phyloP scores from a whole-genome alignment of 2,888 invertebrate species.

The Zaprionus bogoriensis region DNA sequence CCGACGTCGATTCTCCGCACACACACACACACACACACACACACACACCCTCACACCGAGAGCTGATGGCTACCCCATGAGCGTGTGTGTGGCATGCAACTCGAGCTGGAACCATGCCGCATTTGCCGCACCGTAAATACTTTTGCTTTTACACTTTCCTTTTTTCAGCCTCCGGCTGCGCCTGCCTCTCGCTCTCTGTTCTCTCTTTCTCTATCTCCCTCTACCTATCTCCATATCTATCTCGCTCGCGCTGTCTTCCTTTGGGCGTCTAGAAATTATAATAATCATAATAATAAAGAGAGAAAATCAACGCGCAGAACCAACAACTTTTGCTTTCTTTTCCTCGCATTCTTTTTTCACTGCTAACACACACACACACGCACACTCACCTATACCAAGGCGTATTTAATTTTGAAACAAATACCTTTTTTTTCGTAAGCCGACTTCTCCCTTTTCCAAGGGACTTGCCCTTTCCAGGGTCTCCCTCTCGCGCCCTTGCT shows the following conservation, averaged over 20 bases:
- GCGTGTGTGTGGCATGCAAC: slow-evolving; percentile 31
- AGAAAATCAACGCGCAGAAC: slow-evolving; percentile 51
- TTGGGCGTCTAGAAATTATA: slow-evolving; percentile 26
- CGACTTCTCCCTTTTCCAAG: neutral
- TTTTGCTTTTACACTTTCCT: slow-evolving; percentile 78
- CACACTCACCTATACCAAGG: slow-evolving; percentile 15
- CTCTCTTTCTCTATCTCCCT: neutral
- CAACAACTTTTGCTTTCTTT: slow-evolving; percentile 75
- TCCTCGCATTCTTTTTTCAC: slow-evolving; percentile 32
- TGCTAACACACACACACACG: slow-evolving; percentile 18
- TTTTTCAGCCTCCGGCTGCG: slow-evolving; percentile 34
- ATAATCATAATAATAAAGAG: slow-evolving; percentile 55
- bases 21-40: slow-evolving; percentile 28
- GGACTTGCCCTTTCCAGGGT: slow-evolving; percentile 10
- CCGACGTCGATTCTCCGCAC: slow-evolving; percentile 66
- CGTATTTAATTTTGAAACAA: slow-evolving; percentile 75
- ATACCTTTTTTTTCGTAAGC: slow-evolving; percentile 47
- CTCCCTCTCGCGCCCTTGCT: slow-evolving; percentile 13
- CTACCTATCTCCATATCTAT: neutral
- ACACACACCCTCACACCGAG: slow-evolving; percentile 2
- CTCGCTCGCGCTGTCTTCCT: neutral
- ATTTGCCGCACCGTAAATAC: slow-evolving; percentile 70
- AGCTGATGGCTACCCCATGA: slow-evolving; percentile 11
- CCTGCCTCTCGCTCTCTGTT: neutral
- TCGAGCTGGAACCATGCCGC: slow-evolving; percentile 51